Percentiles rank a stretch among this genome's conserved stretches.
These are phyloP conservation scores for Synergus itoensis DNA, from an alignment of 2,888 invertebrate species.

Conservation along the genomic window DNA sequence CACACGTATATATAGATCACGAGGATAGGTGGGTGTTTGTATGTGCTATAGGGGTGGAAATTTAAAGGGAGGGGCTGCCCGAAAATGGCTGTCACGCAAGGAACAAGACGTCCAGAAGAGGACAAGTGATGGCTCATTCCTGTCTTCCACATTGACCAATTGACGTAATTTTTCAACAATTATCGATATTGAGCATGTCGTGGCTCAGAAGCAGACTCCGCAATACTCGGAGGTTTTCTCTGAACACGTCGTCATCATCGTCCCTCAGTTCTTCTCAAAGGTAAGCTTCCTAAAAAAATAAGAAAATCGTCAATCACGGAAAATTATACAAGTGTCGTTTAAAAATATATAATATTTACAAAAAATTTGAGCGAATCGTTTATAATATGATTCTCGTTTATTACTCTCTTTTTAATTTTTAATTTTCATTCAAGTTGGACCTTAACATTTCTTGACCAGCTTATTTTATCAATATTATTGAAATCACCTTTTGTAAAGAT, in stretches of 20 bases:
- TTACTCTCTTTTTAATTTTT: background rate
- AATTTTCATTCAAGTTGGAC: background rate
- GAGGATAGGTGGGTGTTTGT: conserved; percentile 57
- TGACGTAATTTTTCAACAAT: conserved; percentile 66
- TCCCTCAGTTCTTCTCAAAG: conserved; percentile 32
- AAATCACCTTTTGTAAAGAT: background rate
- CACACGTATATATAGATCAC: conserved; percentile 49
- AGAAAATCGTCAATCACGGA: background rate
- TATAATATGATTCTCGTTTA: background rate
- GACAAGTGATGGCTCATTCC: conserved; percentile 54
- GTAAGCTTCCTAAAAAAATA: conserved; percentile 18
- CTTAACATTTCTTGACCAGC: background rate
- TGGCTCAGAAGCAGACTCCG: conserved; percentile 63
- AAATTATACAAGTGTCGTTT: background rate
- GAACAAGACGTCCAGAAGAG: conserved; percentile 71
- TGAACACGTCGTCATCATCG: conserved; percentile 35
- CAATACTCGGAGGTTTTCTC: conserved; percentile 51
- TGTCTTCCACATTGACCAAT: conserved; percentile 60
- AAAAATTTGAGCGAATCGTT: background rate
- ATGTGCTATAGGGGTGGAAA: conserved; percentile 65
- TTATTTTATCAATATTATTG: conserved; percentile 10
- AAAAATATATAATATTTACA: background rate
- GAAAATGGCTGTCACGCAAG: conserved; percentile 75
- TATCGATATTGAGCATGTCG: conserved; percentile 71
- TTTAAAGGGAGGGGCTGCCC: conserved; percentile 75